phyloP scores from a whole-genome alignment of 2,888 invertebrate species.

The Azorinus chamasolen region DNA sequence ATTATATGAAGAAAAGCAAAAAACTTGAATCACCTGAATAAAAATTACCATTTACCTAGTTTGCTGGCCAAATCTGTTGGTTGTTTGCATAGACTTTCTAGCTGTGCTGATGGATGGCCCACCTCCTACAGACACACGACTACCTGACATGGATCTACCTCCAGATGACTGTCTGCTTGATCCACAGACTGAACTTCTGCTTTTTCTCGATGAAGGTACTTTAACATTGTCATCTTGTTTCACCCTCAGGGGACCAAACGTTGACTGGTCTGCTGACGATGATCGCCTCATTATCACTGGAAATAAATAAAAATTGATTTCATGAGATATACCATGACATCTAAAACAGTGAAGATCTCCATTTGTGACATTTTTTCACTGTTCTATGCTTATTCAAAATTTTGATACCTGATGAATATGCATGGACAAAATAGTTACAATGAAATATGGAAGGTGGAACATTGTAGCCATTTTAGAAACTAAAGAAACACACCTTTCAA shows the following conservation, averaged over 20 bases:
- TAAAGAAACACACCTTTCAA: no score
- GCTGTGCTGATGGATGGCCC: conserved; percentile 38
- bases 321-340: no score
- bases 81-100: conserved; percentile 14
- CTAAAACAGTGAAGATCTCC: no score
- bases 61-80: conserved; percentile 45
- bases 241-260: conserved; percentile 66
- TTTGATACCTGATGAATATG: no score
- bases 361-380: no score
- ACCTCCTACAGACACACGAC: conserved; percentile 44
- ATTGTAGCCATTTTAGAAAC: no score
- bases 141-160: conserved; percentile 32
- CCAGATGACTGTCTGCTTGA: conserved; percentile 1
- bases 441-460: no score
- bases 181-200: conserved; percentile 19
- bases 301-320: no score
- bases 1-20: no score
- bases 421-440: no score
- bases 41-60: conserved; percentile 25
- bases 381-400: no score
- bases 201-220: conserved; percentile 11
- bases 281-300: conserved; percentile 43
- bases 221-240: conserved; percentile 62
- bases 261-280: conserved; percentile 49
- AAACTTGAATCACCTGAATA: no score